phyloP scores from a whole-genome alignment of 1,140 invertebrate genomes.

The Rhagoletis zephyria region DNA sequence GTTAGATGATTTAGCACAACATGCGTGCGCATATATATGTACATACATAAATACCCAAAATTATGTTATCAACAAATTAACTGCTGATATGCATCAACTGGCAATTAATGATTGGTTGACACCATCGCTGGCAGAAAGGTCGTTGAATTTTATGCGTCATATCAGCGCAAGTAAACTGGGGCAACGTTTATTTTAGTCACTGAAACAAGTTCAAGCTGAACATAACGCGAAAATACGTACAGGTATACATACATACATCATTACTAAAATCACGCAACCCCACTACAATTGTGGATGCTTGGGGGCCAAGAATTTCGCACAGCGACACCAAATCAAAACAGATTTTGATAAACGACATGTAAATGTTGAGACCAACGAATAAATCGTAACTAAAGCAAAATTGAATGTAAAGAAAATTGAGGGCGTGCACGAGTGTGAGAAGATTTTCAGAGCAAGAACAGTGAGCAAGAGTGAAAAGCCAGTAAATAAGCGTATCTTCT shows the following conservation, averaged over 20 bases:
- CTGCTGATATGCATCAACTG: not conserved
- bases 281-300: not conserved
- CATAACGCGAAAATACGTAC: not conserved
- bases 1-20: too few species aligned
- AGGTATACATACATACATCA: not conserved
- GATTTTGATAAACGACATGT: not conserved
- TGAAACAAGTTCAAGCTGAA: not conserved
- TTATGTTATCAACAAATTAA: not conserved
- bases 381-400: constrained; percentile 3
- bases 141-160: not conserved
- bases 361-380: not conserved
- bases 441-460: not conserved
- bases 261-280: not conserved
- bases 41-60: too few species aligned
- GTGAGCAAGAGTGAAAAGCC: constrained; percentile 27
- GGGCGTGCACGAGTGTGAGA: not conserved
- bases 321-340: constrained; percentile 16
- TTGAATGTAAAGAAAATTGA: not conserved
- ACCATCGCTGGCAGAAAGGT: not conserved
- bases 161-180: not conserved
- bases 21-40: too few species aligned
- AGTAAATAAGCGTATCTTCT: not conserved
- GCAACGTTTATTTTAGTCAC: not conserved
- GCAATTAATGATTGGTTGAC: not conserved
- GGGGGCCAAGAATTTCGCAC: not conserved